These are phyloP conservation scores for Sminthurinus aureus DNA, from an alignment of 2,888 invertebrate genomes.

Conservation along the genomic window DNA sequence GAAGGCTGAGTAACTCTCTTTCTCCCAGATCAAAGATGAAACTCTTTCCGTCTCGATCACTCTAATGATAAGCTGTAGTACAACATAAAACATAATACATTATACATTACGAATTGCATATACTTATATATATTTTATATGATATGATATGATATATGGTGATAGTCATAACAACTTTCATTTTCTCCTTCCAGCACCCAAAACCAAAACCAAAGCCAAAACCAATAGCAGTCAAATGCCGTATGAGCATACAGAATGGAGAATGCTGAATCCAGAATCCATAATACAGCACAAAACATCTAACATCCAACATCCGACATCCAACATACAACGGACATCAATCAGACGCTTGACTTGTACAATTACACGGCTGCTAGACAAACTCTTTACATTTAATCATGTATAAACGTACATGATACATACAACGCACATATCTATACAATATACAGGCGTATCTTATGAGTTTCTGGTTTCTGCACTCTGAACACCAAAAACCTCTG, in stretches of 20 bases:
- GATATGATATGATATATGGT: background rate
- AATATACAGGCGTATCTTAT: background rate
- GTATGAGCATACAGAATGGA: too few relatives aligned
- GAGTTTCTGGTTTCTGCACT: background rate
- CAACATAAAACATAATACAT: slow-evolving; percentile 8
- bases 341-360: background rate
- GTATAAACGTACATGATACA: background rate
- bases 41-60: slow-evolving; percentile 57
- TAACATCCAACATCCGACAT: background rate
- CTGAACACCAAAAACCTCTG: background rate
- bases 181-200: background rate
- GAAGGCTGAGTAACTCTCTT: slow-evolving; percentile 56
- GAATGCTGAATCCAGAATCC: too few relatives aligned
- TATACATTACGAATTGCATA: background rate
- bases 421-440: too few relatives aligned
- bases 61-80: slow-evolving; percentile 55
- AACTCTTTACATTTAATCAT: too few relatives aligned
- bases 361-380: too few relatives aligned
- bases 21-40: slow-evolving; percentile 59
- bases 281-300: too few relatives aligned
- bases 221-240: too few relatives aligned
- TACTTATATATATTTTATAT: background rate
- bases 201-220: too few relatives aligned
- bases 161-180: background rate
- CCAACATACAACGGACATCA: background rate